A percentile compares a stretch with the other conserved stretches of the same genome.
Conservation (phyloP, 2,113 vertebrate species). For the Ptilonorhynchus violaceus region DNA sequence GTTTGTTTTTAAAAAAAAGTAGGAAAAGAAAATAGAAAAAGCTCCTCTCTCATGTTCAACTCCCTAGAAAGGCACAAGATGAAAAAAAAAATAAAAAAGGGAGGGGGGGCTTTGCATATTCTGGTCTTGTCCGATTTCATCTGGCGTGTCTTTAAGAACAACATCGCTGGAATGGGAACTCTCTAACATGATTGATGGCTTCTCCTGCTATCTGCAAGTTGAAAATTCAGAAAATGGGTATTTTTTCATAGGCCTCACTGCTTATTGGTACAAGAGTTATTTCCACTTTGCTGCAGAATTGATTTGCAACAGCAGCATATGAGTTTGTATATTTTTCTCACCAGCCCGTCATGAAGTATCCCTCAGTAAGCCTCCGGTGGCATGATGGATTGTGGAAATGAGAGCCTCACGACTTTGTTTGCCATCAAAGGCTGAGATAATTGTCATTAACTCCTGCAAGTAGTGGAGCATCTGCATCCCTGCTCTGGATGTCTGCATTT, state of each 20-base stretch:
- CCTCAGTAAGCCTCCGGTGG: conserved; percentile 32
- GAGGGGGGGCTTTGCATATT: conserved; percentile 78
- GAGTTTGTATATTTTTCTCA: conserved; percentile 91
- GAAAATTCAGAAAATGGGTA: conserved; percentile 76
- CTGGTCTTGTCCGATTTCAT: conserved; percentile 85
- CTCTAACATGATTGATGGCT: conserved; percentile 89
- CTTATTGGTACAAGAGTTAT: conserved; percentile 81
- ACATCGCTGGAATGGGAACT: conserved; percentile 75
- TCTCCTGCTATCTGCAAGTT: conserved; percentile 87
- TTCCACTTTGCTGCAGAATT: conserved; percentile 82
- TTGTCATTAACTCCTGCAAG: conserved; percentile 69
- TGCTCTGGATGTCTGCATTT: conserved; percentile 47
- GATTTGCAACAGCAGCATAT: conserved; percentile 84
- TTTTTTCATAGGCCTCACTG: conserved; percentile 68
- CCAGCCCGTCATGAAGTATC: conserved; percentile 71
- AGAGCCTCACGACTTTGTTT: conserved; percentile 31
- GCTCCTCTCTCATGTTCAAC: background rate
- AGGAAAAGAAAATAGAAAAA: background rate
- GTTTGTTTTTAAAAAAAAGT: conserved; percentile 59
- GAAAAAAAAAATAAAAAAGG: background rate
- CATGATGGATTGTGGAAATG: conserved; percentile 68
- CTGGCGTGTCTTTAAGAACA: conserved; percentile 78
- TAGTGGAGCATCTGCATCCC: conserved; percentile 39
- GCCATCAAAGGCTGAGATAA: conserved; percentile 61
- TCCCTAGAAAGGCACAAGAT: background rate